These are phyloP conservation scores for Plebejus argus DNA, from an alignment of 2,888 invertebrate species.

Conservation along the genomic window DNA sequence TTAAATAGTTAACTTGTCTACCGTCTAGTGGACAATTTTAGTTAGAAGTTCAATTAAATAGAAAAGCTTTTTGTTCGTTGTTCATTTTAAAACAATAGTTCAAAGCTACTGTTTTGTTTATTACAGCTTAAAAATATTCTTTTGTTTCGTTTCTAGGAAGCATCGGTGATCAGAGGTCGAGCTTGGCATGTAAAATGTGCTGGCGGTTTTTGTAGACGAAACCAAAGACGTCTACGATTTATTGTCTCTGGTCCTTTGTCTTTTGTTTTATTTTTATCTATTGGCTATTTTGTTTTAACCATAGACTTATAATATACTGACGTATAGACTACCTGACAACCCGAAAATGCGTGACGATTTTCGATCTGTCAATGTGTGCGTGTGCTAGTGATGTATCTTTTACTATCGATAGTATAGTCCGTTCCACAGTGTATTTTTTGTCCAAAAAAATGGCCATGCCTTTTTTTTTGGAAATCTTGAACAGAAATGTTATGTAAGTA, in stretches of 20 bases:
- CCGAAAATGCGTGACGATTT: too few species aligned
- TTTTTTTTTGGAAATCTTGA: too few species aligned
- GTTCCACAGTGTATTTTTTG: too few species aligned
- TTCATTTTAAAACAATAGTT: constrained; percentile 29
- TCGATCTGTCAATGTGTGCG: too few species aligned
- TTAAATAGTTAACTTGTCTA: background rate
- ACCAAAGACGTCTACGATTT: constrained; percentile 45
- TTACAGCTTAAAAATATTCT: constrained; percentile 42
- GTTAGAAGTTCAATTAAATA: background rate
- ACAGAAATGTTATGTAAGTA: too few species aligned
- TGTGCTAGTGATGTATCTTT: too few species aligned
- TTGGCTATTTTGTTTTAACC: constrained; percentile 38
- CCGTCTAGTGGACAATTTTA: background rate
- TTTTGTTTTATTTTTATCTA: constrained; percentile 43
- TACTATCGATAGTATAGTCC: too few species aligned
- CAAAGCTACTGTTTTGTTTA: constrained; percentile 37
- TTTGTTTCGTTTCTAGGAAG: constrained; percentile 68
- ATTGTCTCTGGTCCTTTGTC: constrained; percentile 48
- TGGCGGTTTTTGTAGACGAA: constrained; percentile 48
- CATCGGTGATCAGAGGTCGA: constrained; percentile 53
- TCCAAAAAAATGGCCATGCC: too few species aligned
- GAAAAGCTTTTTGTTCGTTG: background rate
- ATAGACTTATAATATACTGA: too few species aligned
- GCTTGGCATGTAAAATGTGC: constrained; percentile 60
- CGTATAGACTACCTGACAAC: too few species aligned